A percentile compares a stretch with the other conserved stretches of the same genome.
phyloP scores from a whole-genome alignment of 2,888 invertebrate species.

The Mesoligia furuncula region DNA sequence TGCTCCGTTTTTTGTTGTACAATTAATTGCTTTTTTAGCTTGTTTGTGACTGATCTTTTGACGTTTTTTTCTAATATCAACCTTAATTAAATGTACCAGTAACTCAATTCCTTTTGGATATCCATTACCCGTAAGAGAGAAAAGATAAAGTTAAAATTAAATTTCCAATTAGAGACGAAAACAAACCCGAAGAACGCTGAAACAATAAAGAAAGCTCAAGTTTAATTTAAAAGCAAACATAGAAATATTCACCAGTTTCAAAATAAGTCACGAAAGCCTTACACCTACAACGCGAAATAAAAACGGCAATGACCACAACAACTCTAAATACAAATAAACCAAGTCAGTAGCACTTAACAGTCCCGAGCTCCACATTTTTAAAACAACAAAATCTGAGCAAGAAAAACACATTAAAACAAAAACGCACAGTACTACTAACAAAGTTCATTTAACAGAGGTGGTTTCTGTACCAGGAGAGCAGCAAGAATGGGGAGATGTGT shows the following conservation, averaged over 20 bases:
- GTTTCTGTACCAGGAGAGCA: constrained; percentile 59
- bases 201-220: constrained; percentile 6
- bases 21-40: constrained; percentile 36
- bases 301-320: constrained; percentile 23
- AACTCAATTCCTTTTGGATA: neutral
- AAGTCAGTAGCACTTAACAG: constrained; percentile 37
- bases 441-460: constrained; percentile 70
- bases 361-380: constrained; percentile 54
- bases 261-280: neutral
- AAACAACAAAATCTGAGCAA: constrained; percentile 63
- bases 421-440: constrained; percentile 65
- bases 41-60: neutral
- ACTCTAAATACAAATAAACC: constrained; percentile 48
- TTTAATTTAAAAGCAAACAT: constrained; percentile 5
- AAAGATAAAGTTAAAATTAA: neutral
- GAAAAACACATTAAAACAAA: constrained; percentile 69
- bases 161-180: neutral
- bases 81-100: neutral
- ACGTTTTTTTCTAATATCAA: neutral
- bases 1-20: constrained; percentile 15
- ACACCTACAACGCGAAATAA: neutral
- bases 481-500: constrained; percentile 70
- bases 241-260: neutral
- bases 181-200: neutral
- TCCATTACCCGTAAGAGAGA: neutral